Percentiles rank a stretch among this genome's conserved stretches.
phyloP scores from a whole-genome alignment of 23 tunicate species.

The Styela clava region DNA sequence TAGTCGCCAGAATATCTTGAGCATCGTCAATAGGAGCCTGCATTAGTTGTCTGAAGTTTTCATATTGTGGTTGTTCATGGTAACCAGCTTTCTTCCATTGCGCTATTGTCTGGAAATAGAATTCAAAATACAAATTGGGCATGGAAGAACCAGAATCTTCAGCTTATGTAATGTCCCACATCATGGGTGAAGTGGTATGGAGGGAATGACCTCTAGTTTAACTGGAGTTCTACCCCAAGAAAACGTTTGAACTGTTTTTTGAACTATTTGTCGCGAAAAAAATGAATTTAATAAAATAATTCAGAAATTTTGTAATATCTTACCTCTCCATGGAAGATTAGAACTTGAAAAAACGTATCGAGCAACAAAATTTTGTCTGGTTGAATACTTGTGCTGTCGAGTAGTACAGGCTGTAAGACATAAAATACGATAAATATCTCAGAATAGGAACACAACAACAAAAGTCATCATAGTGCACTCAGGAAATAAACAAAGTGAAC shows the following conservation, averaged over 20 bases:
- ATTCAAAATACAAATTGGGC: background rate
- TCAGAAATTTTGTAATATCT: background rate
- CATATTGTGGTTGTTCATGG: conserved; percentile 94
- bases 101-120: conserved; percentile 62
- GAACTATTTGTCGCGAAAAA: no score
- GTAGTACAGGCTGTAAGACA: conserved; percentile 78
- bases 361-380: conserved; percentile 83
- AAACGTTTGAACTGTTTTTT: no score
- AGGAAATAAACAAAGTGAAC: no score
- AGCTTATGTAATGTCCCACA: no score
- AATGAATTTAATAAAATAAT: no score
- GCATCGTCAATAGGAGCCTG: conserved; percentile 98
- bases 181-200: no score
- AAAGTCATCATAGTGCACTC: no score
- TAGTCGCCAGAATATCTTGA: conserved; percentile 88
- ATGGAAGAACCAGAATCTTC: background rate
- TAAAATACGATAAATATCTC: background rate
- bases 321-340: conserved; percentile 97
- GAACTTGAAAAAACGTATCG: conserved; percentile 97
- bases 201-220: no score
- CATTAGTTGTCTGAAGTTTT: conserved; percentile 78
- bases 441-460: no score
- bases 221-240: no score
- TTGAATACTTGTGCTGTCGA: conserved; percentile 95
- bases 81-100: conserved; percentile 97